phyloP scores from a whole-genome alignment of 1,140 invertebrate species.

The Batillaria attramentaria region DNA sequence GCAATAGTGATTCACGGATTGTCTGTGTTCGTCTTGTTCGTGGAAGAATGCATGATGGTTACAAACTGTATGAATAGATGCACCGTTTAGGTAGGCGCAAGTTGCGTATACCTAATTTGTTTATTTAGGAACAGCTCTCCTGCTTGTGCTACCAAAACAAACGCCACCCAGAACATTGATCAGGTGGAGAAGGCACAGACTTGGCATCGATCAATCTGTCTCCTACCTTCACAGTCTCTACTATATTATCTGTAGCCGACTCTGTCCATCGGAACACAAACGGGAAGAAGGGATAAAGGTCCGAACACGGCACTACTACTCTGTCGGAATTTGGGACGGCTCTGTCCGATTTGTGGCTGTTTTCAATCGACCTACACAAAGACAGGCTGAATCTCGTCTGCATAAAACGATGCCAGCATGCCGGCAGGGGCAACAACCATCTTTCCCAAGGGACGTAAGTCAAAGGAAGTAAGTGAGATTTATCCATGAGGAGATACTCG shows the following conservation, averaged over 20 bases:
- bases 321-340: neutral
- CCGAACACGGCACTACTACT: slow-evolving; percentile 35
- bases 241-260: too few species aligned
- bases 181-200: too few species aligned
- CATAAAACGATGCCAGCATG: slow-evolving; percentile 35
- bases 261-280: slow-evolving; percentile 54
- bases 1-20: too few species aligned
- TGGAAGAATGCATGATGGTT: too few species aligned
- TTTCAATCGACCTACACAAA: slow-evolving; percentile 39
- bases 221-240: too few species aligned
- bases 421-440: slow-evolving; percentile 50
- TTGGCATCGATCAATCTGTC: too few species aligned
- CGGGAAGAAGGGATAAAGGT: slow-evolving; percentile 39
- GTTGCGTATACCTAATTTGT: too few species aligned
- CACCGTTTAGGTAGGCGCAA: too few species aligned
- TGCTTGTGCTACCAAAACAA: too few species aligned
- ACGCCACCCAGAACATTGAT: neutral
- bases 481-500: slow-evolving; percentile 41
- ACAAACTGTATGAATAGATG: too few species aligned
- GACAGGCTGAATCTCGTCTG: slow-evolving; percentile 43
- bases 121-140: too few species aligned
- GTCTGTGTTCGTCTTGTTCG: too few species aligned
- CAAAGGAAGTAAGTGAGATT: slow-evolving; percentile 59
- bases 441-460: slow-evolving; percentile 47
- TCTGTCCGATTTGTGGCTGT: slow-evolving; percentile 48